These are phyloP conservation scores for Condylostylus longicornis DNA, from an alignment of 1,140 invertebrate genomes.

Conservation along the genomic window DNA sequence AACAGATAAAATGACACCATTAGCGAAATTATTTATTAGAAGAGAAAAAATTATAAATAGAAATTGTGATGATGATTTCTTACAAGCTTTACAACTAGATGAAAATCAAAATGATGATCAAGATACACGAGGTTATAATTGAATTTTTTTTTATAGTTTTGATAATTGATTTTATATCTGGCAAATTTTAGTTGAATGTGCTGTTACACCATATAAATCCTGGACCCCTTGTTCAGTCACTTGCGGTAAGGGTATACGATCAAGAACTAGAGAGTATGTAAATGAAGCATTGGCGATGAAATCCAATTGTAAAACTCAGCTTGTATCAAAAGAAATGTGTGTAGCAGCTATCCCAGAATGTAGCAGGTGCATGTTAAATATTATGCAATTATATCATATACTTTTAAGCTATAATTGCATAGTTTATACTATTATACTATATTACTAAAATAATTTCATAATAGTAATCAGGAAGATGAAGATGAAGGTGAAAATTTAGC, in stretches of 20 bases:
- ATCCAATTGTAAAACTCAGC: conserved; percentile 62
- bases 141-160: background rate
- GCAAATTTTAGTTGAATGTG: conserved; percentile 60
- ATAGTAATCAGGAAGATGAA: conserved; percentile 18
- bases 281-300: conserved; percentile 62
- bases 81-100: conserved; percentile 42
- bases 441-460: no score
- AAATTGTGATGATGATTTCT: conserved; percentile 50
- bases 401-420: no score
- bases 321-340: conserved; percentile 78
- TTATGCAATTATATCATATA: background rate
- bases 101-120: conserved; percentile 61
- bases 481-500: conserved; percentile 31
- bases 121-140: conserved; percentile 47
- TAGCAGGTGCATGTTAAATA: conserved; percentile 34
- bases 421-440: no score
- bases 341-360: conserved; percentile 56
- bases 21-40: conserved; percentile 59
- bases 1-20: conserved; percentile 57
- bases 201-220: conserved; percentile 51
- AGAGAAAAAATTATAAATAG: conserved; percentile 56
- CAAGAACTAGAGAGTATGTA: conserved; percentile 58
- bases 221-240: conserved; percentile 72
- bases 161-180: background rate
- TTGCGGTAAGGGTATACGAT: conserved; percentile 77